phyloP scores from a whole-genome alignment of 2,113 vertebrate species.

The Centropristis striata region DNA sequence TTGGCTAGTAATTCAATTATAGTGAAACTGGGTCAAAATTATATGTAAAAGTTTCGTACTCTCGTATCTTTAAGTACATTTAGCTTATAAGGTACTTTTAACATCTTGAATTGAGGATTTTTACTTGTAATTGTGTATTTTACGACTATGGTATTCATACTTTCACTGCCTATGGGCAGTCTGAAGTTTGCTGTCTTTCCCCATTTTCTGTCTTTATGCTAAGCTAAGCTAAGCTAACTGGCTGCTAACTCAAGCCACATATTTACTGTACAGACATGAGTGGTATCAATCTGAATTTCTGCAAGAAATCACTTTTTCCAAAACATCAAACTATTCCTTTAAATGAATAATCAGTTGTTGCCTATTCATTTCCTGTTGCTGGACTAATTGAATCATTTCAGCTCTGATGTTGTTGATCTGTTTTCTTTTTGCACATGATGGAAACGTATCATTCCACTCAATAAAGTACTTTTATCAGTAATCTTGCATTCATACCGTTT shows the following conservation, averaged over 20 bases:
- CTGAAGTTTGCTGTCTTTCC: too few relatives aligned
- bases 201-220: neutral
- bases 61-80: too few relatives aligned
- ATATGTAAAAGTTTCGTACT: too few relatives aligned
- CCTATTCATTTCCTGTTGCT: neutral
- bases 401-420: neutral
- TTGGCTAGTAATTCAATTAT: too few relatives aligned
- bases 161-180: too few relatives aligned
- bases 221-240: neutral
- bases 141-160: too few relatives aligned
- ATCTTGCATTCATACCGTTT: neutral
- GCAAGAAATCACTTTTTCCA: neutral
- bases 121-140: too few relatives aligned
- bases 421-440: slow-evolving; percentile 14
- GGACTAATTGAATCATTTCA: neutral
- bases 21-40: too few relatives aligned
- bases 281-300: neutral
- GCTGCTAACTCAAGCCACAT: neutral
- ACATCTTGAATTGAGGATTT: too few relatives aligned
- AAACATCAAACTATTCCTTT: neutral
- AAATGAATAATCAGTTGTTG: neutral
- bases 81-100: too few relatives aligned
- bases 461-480: slow-evolving; percentile 43
- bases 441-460: slow-evolving; percentile 28
- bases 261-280: neutral